These are phyloP conservation scores for Galerucella calmariensis DNA, from an alignment of 2,888 invertebrate genomes.

Conservation along the genomic window DNA sequence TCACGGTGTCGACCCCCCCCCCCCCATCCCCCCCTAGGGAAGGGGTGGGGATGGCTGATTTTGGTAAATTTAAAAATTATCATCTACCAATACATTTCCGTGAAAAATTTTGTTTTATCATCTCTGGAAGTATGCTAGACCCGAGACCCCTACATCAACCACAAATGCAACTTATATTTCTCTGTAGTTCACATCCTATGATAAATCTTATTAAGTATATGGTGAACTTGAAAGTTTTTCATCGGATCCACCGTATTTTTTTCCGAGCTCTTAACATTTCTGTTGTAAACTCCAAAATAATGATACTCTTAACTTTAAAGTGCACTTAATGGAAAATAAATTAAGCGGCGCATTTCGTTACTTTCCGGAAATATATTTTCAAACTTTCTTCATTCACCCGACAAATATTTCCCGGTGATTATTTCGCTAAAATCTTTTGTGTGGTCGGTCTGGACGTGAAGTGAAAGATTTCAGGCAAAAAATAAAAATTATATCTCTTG, in stretches of 20 bases:
- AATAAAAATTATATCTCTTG: no score
- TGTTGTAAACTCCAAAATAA: slow-evolving; percentile 17
- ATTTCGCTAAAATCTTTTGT: background rate
- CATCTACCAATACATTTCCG: no score
- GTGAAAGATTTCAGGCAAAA: no score
- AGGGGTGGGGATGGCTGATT: no score
- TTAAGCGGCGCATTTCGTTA: slow-evolving; percentile 10
- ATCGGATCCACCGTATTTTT: slow-evolving; percentile 7
- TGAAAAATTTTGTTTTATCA: no score
- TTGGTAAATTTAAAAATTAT: no score
- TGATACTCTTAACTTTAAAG: slow-evolving; percentile 22
- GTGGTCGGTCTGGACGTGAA: background rate
- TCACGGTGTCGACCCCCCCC: no score
- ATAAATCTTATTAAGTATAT: slow-evolving; percentile 14
- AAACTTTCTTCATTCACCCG: slow-evolving; percentile 2
- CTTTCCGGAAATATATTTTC: slow-evolving; percentile 10
- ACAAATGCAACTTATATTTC: background rate
- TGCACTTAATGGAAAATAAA: slow-evolving; percentile 24
- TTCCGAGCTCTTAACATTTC: slow-evolving; percentile 10
- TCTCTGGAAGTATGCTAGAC: no score
- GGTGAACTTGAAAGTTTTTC: slow-evolving; percentile 16
- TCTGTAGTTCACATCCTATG: background rate
- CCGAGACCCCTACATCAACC: no score
- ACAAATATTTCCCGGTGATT: slow-evolving; percentile 6
- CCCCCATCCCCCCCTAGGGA: no score